Base-by-base conservation (phyloP, 2,888 invertebrate genomes). In the Ormia ochracea region DNA sequence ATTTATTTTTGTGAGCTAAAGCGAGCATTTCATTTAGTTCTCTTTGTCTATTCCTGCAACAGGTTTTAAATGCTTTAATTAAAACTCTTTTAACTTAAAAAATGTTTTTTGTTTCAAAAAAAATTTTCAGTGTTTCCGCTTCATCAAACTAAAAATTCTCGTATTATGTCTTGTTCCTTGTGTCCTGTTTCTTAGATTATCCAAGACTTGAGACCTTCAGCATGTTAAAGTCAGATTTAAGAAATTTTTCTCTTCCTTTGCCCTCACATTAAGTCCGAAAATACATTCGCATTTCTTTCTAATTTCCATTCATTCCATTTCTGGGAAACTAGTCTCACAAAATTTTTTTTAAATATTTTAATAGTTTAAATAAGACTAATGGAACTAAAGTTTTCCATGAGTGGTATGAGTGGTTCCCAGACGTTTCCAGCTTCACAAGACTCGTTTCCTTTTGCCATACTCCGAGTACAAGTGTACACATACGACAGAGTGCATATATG, bases 241-340 rank as follows among this genome's bases (percentile, higher is more conserved):
- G 4, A 12, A 2, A 23, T 41, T 19, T 52, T 72, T 73, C 10
- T 68, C 43, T 43, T n/a, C 41, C 50, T 43, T 68, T 41, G 66
- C 59, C 59, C 33, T 17, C 31, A 36, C 4, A 9, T 17, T 31
- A 61, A 36, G 69, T 69, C 61, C 48, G 48, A 33, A 66, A 74
- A 43, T 48, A 28, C 43, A 75, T 70, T 31, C 19, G 23, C n/a
- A 17, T 58, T 54, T 59, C 12, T 61, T 43, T 59, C 43, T 28
- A 28, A 41, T 33, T 31, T 23, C 36, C 19, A 23, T 36, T 21
- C 21, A 31, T 6, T 45, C 3, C 7, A 26, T 14, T 28, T 33
- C 45, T 23, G n/a, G n/a, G n/a, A n/a, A n/a, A n/a, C n/a, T n/a
- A n/a, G n/a, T n/a, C n/a, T n/a, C n/a, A n/a, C n/a, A n/a, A n/a